Base-by-base conservation (phyloP, 2,797 vertebrate species). In the Bryconaethiops microstoma region DNA sequence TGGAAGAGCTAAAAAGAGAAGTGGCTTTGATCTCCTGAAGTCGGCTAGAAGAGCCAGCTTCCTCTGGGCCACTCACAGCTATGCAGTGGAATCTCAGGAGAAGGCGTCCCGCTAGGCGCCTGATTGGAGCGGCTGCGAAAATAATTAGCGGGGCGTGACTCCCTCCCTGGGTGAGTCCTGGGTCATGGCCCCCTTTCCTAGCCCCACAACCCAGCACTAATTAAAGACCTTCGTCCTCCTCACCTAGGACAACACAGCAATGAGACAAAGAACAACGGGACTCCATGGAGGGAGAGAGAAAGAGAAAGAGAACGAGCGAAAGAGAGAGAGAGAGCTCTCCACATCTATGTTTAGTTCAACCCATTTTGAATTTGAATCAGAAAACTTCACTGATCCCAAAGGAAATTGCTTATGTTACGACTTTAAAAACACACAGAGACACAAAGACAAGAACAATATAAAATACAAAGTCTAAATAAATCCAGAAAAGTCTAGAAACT, bases 131-230 rank as follows among this genome's bases (percentile, higher is more conserved):
- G 42, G 52, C 59, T 54, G 81, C 39, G 68, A 83, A 81, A 83
- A 81, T 81, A 83, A 85, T 83, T 83, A 83, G 65, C 35, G 39
- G 69, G 71, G 64, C 42, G 25, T 62, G 75, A 63, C 78, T 78
- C 62, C 50, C 71, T 78, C 39, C 39, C 69, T 23, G 78, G 71
- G 71, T 82, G 74, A 82, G 80, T 23, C 21, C 57, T 39, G 60
- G 81, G 84, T 83, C 81, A 81, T 55, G 63, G 71, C n/a, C 65
- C 75, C 68, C 35, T 21, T 40, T 16, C n/a, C 1, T 7, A 74
- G 55, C 67, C 40, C 57, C 48, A 50, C 5, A 14, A 19, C 21
- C 67, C 68, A 76, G 74, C 48, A 54, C 70, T 72, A 83, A 83
- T 81, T 83, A 84, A 84, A 78, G 70, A 42, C 67, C 13, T 69